Base-by-base conservation (phyloP, 1,140 invertebrate species). In the Dendroctonus ponderosae region DNA sequence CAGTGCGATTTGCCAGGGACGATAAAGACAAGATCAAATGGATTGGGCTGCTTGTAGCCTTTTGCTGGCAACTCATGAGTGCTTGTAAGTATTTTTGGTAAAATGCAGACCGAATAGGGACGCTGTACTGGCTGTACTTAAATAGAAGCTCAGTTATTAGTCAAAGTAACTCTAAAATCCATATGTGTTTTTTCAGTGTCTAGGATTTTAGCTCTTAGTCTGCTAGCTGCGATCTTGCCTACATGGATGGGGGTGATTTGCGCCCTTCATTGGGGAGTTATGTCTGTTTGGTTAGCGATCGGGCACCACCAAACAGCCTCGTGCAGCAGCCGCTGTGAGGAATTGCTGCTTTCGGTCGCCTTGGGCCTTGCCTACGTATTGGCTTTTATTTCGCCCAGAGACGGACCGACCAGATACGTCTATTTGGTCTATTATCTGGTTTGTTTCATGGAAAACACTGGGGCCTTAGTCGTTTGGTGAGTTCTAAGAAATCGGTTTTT, bases 361-460 rank as follows among this genome's bases (percentile, higher is more conserved):
- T 71, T 82, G 41, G 80, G 79, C 38, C 71, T 81, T 9, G 80
- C 80, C 7, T 82, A 82, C 66, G 75, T 81, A 8, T 70, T 81
- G 49, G 79, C 79, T 0, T 82, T 80, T 65, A 80, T 82, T 64
- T 78, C 80, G 37, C 77, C 80, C n/a, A 70, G 78, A 60, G 80
- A 81, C 68, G 80, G 80, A 56, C 79, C 77, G 7, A 81, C 80
- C 6, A 70, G 80, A 53, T 82, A 80, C 70, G 73, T 79, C 7
- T 82, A 82, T 69, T 69, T 82, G 15, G 79, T 75, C 7, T 82
- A 80, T 70, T 82, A 82, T 71, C 70, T 81, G 41, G 79, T 82
- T 7, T 81, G 79, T 71, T 81, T 82, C 70, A 77, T 82, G 72
- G 80, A 82, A 70, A 82, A 82, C 70, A 81, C 78, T 9, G 78